Base-by-base conservation (phyloP, 2,888 invertebrate genomes). In the Trissoscelio sp. region DNA sequence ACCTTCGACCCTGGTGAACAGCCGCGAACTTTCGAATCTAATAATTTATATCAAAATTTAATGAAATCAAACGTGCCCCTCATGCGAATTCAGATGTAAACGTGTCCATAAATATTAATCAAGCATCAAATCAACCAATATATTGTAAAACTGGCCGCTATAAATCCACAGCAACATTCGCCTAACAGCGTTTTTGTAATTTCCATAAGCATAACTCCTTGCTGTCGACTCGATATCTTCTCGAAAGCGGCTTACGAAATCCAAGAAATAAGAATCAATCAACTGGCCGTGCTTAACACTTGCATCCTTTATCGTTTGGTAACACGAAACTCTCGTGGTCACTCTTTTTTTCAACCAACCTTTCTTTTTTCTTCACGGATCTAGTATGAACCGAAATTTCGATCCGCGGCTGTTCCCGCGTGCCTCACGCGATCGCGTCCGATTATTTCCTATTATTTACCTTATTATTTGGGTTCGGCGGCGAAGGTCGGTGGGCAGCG, bases 401-500 rank as follows among this genome's bases (percentile, higher is more conserved):
- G n/a, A n/a, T n/a, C n/a, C n/a, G n/a, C n/a, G n/a, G n/a, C n/a
- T n/a, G n/a, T n/a, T 24, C 28, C 55, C 44, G 77, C 67, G 80
- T 69, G 82, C n/a, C 72, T 83, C 85, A 83, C 86, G 85, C 85
- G 86, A 88, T 87, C 85, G 75, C 84, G 53, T 55, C 79, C 86
- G 88, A 88, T 89, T 88, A 88, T 88, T 88, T 87, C 81, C 85
- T 85, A 87, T 88, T 88, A 88, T 88, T 89, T 88, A 87, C 87
- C 85, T 88, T 86, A 88, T 87, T 88, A 88, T 88, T 89, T 87
- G 85, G 86, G 85, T 85, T 83, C 85, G 67, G 81, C 77, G 83
- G 84, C 84, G 87, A 85, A 87, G 88, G 89, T 89, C 89, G 88
- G 87, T 46, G 87, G 88, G 88, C 88, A 88, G 82, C 72, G 75